Base-by-base conservation (phyloP, 2,113 vertebrate species). In the Microtus montanus region DNA sequence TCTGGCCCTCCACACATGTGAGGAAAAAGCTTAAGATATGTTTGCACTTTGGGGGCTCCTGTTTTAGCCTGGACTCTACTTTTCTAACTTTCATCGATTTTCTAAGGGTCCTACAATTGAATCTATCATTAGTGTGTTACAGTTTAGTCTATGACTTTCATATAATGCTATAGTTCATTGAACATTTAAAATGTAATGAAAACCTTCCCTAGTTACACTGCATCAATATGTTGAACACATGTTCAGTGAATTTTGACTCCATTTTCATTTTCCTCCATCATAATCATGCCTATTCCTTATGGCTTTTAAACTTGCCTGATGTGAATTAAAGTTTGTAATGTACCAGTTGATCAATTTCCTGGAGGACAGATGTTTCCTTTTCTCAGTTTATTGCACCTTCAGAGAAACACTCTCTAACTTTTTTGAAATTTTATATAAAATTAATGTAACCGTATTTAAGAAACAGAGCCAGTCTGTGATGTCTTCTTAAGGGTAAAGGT, bases 361-460 rank as follows among this genome's bases (percentile, higher is more conserved):
- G 15, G 66, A 87, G 73, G 66, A 77, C 33, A 30, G 58, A 82
- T 88, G 73, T 89, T 95, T 95, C 26, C 22, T 90, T 35, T 90
- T 73, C 68, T 90, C 88, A 92, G n/a, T 93, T 95, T 91, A 64
- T 75, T 86, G 30, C 82, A n/a, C 35, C 80, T 84, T 94, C 61
- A 64, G 68, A 92, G 93, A 96, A 91, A 64, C 75, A 94, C 22
- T 49, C 13, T 0, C 75, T 89, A 66, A 77, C 35, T 73, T 22
- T 19, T 84, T 93, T 49, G 88, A 52, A 93, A 79, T 94, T 61
- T 15, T 28, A 92, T 89, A 47, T 88, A 38, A 95, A 94, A 66
- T 91, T 84, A 95, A 94, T 86, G 89, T 84, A 92, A 89, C 71
- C 70, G 30, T 91, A 35, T 92, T 94, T 71, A 88, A 84, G 58